Evolutionary conservation across 2,888 invertebrate species (phyloP).

Genomic region (Graphium colonna): DNA sequence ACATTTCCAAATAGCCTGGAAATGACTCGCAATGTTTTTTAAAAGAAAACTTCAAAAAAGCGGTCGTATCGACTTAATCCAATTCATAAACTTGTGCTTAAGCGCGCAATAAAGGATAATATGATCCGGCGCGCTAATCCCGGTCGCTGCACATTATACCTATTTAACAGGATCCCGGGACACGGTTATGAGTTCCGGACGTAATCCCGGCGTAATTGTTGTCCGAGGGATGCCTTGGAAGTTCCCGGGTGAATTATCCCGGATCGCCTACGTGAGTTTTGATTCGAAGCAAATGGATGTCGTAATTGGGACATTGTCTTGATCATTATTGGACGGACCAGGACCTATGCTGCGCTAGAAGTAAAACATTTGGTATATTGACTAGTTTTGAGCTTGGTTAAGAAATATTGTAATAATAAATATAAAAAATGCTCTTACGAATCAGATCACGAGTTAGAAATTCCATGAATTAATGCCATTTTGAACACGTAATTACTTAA

Average conservation of each 20-base stretch:
- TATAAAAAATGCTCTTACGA: too few species aligned
- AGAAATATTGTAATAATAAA: too few species aligned
- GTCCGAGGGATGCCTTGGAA: conserved; percentile 68
- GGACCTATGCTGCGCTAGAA: too few species aligned
- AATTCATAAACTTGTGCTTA: conserved; percentile 62
- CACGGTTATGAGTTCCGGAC: conserved; percentile 65
- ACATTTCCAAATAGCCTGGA: too few species aligned
- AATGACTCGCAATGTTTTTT: too few species aligned
- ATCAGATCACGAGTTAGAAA: too few species aligned
- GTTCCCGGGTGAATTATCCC: conserved; percentile 50
- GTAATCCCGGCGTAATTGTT: conserved; percentile 73
- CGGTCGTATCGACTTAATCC: conserved; percentile 32
- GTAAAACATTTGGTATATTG: too few species aligned
- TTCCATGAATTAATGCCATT: too few species aligned
- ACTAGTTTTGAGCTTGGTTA: too few species aligned
- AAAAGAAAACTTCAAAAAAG: not conserved
- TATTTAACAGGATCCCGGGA: conserved; percentile 69
- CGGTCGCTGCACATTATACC: conserved; percentile 60
- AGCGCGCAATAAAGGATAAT: conserved; percentile 67
- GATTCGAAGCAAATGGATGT: conserved; percentile 16
- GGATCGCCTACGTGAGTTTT: conserved; percentile 34
- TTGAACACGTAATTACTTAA: too few species aligned
- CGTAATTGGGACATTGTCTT: not conserved
- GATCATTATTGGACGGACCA: too few species aligned
- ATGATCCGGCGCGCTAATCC: conserved; percentile 65